These are phyloP conservation scores for Datnioides undecimradiatus DNA, from an alignment of 2,113 vertebrate species.

Conservation along the genomic window DNA sequence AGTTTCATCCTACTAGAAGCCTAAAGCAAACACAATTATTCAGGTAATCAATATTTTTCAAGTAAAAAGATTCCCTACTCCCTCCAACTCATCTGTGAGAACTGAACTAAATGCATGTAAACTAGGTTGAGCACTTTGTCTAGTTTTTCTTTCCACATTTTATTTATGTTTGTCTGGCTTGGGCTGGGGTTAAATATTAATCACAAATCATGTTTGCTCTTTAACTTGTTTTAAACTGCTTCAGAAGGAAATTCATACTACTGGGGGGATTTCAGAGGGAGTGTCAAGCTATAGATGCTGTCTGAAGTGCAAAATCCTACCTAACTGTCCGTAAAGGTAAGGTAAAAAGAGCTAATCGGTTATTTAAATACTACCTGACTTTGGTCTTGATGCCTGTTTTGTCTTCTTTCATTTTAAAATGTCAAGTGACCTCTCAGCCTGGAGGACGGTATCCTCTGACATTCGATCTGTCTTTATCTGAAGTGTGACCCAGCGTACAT, in stretches of 20 bases:
- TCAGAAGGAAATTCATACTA: not conserved
- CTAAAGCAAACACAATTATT: not conserved
- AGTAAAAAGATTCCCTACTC: not conserved
- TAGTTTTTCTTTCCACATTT: not conserved
- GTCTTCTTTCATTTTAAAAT: slow-evolving; percentile 40
- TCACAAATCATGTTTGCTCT: not conserved
- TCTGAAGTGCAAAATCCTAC: too few species aligned
- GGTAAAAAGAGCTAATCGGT: not conserved
- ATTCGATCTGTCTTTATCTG: slow-evolving; percentile 29
- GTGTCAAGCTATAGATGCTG: not conserved
- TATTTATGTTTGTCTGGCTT: not conserved
- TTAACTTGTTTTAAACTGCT: not conserved
- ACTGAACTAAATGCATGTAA: not conserved
- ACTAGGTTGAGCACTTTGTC: not conserved
- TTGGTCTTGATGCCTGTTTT: slow-evolving; percentile 26
- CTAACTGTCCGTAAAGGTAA: not conserved
- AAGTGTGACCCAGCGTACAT: slow-evolving; percentile 41
- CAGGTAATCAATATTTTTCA: not conserved
- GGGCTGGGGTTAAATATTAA: not conserved
- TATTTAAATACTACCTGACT: not conserved
- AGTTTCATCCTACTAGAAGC: not conserved
- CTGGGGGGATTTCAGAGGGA: not conserved
- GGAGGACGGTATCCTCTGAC: slow-evolving; percentile 16
- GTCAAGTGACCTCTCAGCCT: slow-evolving; percentile 50
- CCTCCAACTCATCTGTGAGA: not conserved